phyloP scores from a whole-genome alignment of 2,888 invertebrate genomes.

The Blera fallax region DNA sequence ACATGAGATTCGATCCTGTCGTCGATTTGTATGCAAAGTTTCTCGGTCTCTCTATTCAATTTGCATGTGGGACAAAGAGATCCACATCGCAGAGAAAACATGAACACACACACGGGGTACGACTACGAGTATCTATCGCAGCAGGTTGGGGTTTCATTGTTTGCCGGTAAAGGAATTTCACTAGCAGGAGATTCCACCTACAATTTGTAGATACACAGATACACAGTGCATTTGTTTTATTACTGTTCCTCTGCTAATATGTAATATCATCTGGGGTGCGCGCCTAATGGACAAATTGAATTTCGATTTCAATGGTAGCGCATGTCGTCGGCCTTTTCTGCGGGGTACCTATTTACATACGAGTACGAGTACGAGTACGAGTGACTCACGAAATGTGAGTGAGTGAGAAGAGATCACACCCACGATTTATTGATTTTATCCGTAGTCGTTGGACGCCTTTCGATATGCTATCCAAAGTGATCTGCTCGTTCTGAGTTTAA shows the following conservation, averaged over 20 bases:
- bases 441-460: conserved; percentile 65
- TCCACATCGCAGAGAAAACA: conserved; percentile 34
- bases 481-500: conserved; percentile 24
- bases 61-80: conserved; percentile 69
- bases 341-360: too few relatives aligned
- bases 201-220: conserved; percentile 53
- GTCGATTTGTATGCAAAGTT: conserved; percentile 63
- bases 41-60: conserved; percentile 58
- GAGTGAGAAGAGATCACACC: conserved; percentile 72
- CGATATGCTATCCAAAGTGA: conserved; percentile 27
- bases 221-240: conserved; percentile 58
- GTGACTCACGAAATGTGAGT: conserved; percentile 41
- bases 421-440: conserved; percentile 72
- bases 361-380: neutral
- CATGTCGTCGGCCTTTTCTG: conserved; percentile 30
- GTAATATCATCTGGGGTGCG: conserved; percentile 41
- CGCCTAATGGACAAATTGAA: conserved; percentile 66
- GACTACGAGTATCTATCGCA: conserved; percentile 42
- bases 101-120: neutral
- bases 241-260: conserved; percentile 53
- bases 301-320: conserved; percentile 52
- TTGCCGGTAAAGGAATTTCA: conserved; percentile 25
- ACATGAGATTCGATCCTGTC: conserved; percentile 71
- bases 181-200: conserved; percentile 49
- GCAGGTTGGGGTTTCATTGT: conserved; percentile 58